These are phyloP conservation scores for Tachuris rubrigastra DNA, from an alignment of 2,113 vertebrate species.

Conservation along the genomic window DNA sequence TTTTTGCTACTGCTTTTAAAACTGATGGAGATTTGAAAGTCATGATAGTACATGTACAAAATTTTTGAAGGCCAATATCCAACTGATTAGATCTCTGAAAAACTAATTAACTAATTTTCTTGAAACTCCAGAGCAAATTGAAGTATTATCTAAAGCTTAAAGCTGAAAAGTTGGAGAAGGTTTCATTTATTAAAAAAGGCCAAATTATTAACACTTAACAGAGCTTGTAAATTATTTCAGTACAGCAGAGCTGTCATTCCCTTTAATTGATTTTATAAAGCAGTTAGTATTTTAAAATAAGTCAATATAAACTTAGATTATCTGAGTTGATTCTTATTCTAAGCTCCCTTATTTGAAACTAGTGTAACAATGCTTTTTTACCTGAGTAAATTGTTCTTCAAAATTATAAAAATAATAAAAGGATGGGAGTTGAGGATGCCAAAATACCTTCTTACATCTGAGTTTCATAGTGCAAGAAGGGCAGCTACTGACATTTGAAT, in stretches of 20 bases:
- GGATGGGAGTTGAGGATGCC: neutral
- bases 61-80: slow-evolving; percentile 25
- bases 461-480: neutral
- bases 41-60: neutral
- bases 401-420: neutral
- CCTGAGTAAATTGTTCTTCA: neutral
- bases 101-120: slow-evolving; percentile 47
- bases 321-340: neutral
- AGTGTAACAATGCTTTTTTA: neutral
- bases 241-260: neutral
- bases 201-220: slow-evolving; percentile 2
- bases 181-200: slow-evolving; percentile 6
- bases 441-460: neutral
- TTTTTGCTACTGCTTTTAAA: neutral
- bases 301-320: neutral
- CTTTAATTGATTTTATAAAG: neutral
- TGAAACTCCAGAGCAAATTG: slow-evolving; percentile 26
- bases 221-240: neutral
- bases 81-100: slow-evolving; percentile 43
- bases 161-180: neutral
- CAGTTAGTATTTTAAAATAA: neutral
- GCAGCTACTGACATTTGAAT: neutral
- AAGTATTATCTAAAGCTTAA: slow-evolving; percentile 23
- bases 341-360: neutral
- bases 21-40: neutral